phyloP scores from a whole-genome alignment of 35 echinoderm and acorn worm genomes.

The Apostichopus parvimensis region DNA sequence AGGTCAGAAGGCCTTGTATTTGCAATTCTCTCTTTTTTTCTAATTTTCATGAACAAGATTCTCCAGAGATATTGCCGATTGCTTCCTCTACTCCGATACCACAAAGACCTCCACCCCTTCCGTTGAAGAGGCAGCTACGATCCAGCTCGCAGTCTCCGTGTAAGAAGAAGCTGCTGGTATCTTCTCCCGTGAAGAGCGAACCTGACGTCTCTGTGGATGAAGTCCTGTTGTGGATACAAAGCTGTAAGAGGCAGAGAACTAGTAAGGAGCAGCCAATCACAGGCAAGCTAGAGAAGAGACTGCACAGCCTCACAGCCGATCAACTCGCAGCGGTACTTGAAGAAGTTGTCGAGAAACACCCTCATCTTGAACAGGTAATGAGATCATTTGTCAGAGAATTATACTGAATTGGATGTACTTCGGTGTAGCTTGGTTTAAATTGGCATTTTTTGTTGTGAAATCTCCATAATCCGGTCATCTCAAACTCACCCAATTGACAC shows the following conservation, averaged over 20 bases:
- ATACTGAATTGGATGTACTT: too few species aligned
- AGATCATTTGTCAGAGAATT: too few species aligned
- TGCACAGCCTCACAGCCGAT: neutral
- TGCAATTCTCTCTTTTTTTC: neutral
- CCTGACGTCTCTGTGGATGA: conserved; percentile 24
- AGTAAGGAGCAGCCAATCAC: conserved; percentile 23
- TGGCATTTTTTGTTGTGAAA: too few species aligned
- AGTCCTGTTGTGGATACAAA: conserved; percentile 28
- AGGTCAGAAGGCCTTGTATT: neutral
- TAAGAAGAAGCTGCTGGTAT: neutral
- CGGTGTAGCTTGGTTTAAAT: too few species aligned
- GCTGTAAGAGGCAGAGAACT: conserved; percentile 18
- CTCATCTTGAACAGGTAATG: conserved; percentile 28
- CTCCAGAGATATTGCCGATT: neutral
- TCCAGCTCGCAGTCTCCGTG: neutral
- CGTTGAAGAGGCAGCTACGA: neutral
- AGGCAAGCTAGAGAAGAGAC: conserved; percentile 20
- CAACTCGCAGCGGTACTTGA: conserved; percentile 1
- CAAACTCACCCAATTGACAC: too few species aligned
- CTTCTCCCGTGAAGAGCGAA: neutral
- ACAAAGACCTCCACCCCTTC: neutral
- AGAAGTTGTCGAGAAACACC: conserved; percentile 21
- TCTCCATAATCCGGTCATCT: too few species aligned
- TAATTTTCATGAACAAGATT: neutral
- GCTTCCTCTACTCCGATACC: conserved; percentile 5